Conservation (phyloP, 2,113 vertebrate species). For the Otus sunia region DNA sequence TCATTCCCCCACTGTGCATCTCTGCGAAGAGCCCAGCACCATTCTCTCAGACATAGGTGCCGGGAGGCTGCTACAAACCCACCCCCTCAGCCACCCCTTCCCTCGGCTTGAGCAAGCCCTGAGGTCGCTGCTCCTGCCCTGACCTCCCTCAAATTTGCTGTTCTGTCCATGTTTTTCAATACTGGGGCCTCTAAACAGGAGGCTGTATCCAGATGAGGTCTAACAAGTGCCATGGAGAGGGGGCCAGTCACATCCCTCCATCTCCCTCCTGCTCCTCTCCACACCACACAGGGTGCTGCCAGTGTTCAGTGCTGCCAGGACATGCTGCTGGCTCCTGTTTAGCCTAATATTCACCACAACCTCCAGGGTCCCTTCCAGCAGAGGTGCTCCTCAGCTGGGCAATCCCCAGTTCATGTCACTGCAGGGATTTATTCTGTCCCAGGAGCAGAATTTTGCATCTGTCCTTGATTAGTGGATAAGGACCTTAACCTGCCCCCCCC, state of each 20-base stretch:
- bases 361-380: neutral
- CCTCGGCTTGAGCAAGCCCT: neutral
- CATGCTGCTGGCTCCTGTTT: rapidly evolving
- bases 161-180: neutral
- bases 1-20: neutral
- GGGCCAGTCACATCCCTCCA: neutral
- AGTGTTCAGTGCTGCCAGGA: neutral
- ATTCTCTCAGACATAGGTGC: neutral
- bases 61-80: neutral
- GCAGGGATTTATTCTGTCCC: neutral
- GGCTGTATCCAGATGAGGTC: neutral
- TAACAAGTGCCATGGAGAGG: neutral
- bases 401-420: neutral
- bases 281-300: neutral
- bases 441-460: neutral
- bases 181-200: neutral
- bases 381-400: neutral
- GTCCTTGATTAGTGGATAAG: neutral
- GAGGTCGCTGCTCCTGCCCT: neutral
- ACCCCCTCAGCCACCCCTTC: neutral
- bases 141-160: neutral
- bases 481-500: neutral
- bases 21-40: neutral
- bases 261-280: neutral
- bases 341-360: neutral